A percentile compares a stretch with the other conserved stretches of the same genome.
Conservation (phyloP, 2,113 vertebrate genomes). For the Daubentonia madagascariensis region DNA sequence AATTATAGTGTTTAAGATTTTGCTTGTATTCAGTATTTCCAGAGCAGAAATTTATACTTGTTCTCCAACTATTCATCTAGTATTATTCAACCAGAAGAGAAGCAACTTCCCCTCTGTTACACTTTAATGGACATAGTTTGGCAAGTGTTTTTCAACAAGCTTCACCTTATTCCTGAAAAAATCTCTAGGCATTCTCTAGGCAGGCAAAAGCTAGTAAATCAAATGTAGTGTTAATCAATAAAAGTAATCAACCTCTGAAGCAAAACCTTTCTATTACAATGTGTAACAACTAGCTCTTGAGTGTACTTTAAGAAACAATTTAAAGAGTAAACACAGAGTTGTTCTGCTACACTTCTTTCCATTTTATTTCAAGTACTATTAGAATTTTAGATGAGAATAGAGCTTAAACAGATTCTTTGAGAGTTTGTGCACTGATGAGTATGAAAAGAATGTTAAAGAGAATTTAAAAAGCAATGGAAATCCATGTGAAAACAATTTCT, state of each 20-base stretch:
- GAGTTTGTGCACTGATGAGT: background rate
- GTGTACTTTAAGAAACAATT: constrained; percentile 34
- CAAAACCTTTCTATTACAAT: constrained; percentile 61
- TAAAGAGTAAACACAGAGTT: constrained; percentile 18
- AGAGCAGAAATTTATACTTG: background rate
- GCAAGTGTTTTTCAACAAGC: constrained; percentile 56
- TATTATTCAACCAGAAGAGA: constrained; percentile 26
- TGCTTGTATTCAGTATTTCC: background rate
- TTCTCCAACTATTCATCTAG: background rate
- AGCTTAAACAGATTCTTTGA: background rate
- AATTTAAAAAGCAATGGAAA: background rate
- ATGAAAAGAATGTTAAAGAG: background rate
- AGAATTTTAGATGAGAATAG: constrained; percentile 8
- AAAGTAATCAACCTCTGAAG: constrained; percentile 71
- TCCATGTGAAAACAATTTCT: background rate
- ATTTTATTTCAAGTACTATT: background rate
- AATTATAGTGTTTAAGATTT: constrained; percentile 14
- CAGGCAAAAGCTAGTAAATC: constrained; percentile 53
- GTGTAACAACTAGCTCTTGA: constrained; percentile 38
- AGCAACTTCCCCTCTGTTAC: background rate
- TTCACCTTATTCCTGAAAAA: constrained; percentile 48
- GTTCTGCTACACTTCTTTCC: background rate
- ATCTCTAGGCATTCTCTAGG: constrained; percentile 2
- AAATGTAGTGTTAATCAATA: constrained; percentile 74
- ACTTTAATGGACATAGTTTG: background rate